These are phyloP conservation scores for Vireo altiloquus DNA, from an alignment of 2,113 vertebrate species.

Conservation along the genomic window DNA sequence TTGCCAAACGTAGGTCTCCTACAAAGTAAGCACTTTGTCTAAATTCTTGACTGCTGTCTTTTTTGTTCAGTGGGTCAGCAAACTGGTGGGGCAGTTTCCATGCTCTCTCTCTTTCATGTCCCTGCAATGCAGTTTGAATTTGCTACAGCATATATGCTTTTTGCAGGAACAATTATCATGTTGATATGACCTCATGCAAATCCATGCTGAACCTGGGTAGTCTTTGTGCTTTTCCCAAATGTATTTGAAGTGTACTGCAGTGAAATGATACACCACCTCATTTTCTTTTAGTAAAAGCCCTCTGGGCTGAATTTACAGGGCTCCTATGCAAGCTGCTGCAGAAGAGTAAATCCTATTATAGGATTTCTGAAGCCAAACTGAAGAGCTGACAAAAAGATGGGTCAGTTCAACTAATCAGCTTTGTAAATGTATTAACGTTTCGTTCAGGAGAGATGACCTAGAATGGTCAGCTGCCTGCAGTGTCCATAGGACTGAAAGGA, in stretches of 20 bases:
- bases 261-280: background rate
- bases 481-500: background rate
- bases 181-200: background rate
- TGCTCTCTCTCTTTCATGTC: background rate
- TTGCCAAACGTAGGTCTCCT: background rate
- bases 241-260: background rate
- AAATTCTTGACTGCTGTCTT: background rate
- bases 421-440: slow-evolving; percentile 14
- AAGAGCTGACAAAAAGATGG: slow-evolving; percentile 31
- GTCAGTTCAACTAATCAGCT: slow-evolving; percentile 37
- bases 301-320: background rate
- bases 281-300: background rate
- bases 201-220: background rate
- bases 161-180: background rate
- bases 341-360: slow-evolving; percentile 38
- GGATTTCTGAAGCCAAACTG: background rate
- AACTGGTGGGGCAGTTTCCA: background rate
- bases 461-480: background rate
- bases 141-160: background rate
- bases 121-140: background rate
- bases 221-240: background rate
- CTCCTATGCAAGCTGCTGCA: background rate
- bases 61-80: background rate
- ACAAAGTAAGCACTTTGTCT: background rate
- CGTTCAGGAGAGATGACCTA: slow-evolving; percentile 3